phyloP scores from a whole-genome alignment of 2,888 invertebrate genomes.

The Thecophora atra region DNA sequence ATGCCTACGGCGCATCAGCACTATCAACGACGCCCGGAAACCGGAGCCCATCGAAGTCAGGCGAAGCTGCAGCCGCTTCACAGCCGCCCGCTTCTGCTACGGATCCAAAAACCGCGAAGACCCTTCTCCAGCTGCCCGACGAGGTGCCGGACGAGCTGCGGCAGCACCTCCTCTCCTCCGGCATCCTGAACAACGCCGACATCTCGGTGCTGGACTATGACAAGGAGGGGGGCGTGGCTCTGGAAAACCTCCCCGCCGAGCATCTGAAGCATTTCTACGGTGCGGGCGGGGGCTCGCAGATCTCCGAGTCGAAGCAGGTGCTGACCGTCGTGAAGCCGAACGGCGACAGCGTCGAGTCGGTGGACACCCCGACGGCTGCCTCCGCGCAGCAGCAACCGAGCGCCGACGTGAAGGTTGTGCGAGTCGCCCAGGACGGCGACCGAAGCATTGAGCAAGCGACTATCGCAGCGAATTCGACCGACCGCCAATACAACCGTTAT shows the following conservation, averaged over 20 bases:
- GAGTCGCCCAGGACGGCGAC: constrained; percentile 77
- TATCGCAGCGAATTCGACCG: too few relatives aligned
- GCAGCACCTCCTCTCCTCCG: constrained; percentile 83
- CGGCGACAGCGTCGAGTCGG: constrained; percentile 70
- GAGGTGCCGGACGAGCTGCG: constrained; percentile 89
- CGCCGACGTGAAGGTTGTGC: constrained; percentile 86
- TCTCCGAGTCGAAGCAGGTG: constrained; percentile 76
- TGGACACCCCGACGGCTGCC: constrained; percentile 71
- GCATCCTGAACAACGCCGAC: constrained; percentile 86
- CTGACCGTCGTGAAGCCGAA: constrained; percentile 74
- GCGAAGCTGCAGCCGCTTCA: constrained; percentile 39
- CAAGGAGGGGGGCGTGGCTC: constrained; percentile 84
- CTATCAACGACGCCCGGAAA: not conserved
- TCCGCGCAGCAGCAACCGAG: constrained; percentile 67
- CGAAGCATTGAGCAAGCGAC: constrained; percentile 73
- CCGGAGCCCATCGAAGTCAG: constrained; percentile 35
- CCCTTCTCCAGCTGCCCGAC: constrained; percentile 75
- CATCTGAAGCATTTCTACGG: constrained; percentile 87
- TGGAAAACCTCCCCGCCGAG: constrained; percentile 85
- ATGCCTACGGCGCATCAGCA: not conserved
- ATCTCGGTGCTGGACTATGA: constrained; percentile 89
- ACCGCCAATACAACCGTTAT: constrained; percentile 83
- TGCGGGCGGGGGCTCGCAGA: constrained; percentile 81
- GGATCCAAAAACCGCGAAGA: constrained; percentile 53
- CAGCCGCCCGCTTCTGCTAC: constrained; percentile 42